Evolutionary conservation across 2,888 invertebrate species (phyloP), one percentile per base, ranked within the genome.

Genomic region (Cheilosia scutellata): DNA sequence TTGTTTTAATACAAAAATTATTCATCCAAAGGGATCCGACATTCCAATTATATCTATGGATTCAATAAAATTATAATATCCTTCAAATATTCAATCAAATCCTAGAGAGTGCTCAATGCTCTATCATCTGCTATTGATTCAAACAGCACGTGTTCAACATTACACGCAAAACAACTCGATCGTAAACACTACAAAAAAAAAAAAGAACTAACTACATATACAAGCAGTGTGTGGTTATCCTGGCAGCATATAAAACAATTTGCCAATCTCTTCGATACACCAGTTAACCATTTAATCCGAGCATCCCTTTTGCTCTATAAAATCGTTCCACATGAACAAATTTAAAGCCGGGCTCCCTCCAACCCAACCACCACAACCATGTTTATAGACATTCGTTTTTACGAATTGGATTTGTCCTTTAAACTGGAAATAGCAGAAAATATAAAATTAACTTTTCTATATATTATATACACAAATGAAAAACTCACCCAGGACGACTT

Each of bases 341-440:
- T 77, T 71, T 66, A 76, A 76, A 63, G 57, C 42, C 47, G 7
- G 9, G 20, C 1, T 20, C 20, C 1, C 20, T 20, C 20, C 20
- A 20, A 20, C 20, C 20, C 20, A 0, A 20, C 20, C 20, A 20
- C 20, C 20, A 20, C 20, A 20, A 20, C 20, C 20, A 20, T 20
- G 20, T 20, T 6, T 31, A 29, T n/a, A n/a, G 9, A 33, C 33
- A 33, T 47, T 37, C 42, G 20, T 40, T 58, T 33, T 49, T 13
- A 20, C 37, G 72, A 72, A 78, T 72, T 78, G 78, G 44, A 82
- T 68, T 82, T 62, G 71, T 78, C 62, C 49, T 57, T 57, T 31
- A 16, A 65, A 57, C 29, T 29, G 58, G 27, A 63, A 76, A 70
- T 40, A 40, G 40, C n/a, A 16, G 16, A 55, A 58, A 37, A 47